phyloP scores from a whole-genome alignment of 2,113 vertebrate species.

The Colistium nudipinnis region DNA sequence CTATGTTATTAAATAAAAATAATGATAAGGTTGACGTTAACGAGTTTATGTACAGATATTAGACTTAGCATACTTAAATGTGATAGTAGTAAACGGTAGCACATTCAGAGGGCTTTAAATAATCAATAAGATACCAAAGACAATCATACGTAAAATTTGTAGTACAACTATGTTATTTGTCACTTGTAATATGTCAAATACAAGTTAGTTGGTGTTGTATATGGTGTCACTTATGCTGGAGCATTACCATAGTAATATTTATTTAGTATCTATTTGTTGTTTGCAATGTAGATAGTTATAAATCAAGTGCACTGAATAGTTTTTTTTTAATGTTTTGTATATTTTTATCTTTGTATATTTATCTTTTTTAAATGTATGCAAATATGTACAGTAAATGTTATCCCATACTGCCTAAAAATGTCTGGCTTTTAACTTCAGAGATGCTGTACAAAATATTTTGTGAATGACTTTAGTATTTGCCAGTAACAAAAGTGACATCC shows the following conservation, averaged over 20 bases:
- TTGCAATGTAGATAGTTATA: slow-evolving; percentile 40
- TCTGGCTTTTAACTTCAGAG: slow-evolving; percentile 2
- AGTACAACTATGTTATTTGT: not conserved
- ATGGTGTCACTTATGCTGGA: slow-evolving; percentile 43
- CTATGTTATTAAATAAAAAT: not conserved
- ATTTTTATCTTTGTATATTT: slow-evolving; percentile 58
- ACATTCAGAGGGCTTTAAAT: not conserved
- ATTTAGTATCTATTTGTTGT: slow-evolving; percentile 56
- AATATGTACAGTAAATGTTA: slow-evolving; percentile 20
- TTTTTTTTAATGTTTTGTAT: slow-evolving; percentile 53
- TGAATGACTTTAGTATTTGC: slow-evolving; percentile 34
- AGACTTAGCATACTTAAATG: not conserved
- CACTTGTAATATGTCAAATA: slow-evolving; percentile 1
- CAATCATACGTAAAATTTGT: slow-evolving; percentile 1
- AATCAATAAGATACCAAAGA: not conserved
- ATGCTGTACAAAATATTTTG: slow-evolving; percentile 26
- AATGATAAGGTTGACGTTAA: slow-evolving; percentile 30
- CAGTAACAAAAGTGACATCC: slow-evolving; percentile 9
- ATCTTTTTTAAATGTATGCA: slow-evolving; percentile 31
- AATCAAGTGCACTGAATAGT: slow-evolving; percentile 67
- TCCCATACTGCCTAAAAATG: slow-evolving; percentile 10
- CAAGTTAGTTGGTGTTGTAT: not conserved
- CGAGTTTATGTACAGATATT: slow-evolving; percentile 4
- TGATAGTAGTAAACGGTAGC: not conserved
- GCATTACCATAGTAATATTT: slow-evolving; percentile 60